These are phyloP conservation scores for Hirtodrosophila histrioides DNA, from an alignment of 2,888 invertebrate species.

Conservation along the genomic window DNA sequence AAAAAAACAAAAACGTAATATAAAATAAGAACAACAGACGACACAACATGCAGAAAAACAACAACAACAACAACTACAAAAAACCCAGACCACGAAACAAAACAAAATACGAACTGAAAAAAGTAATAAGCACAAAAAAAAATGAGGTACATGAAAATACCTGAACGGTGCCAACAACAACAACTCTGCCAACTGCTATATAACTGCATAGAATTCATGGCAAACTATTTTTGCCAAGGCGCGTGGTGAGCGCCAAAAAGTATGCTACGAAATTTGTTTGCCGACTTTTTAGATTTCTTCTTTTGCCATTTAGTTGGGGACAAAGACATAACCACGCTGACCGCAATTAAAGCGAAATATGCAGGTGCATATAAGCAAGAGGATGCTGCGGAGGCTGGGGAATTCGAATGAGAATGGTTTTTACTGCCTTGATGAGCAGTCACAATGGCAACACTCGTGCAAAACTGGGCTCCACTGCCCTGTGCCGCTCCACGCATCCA, in stretches of 20 bases:
- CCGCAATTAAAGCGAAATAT: constrained; percentile 71
- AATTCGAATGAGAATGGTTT: constrained; percentile 33
- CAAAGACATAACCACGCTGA: constrained; percentile 69
- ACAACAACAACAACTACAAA: constrained; percentile 23
- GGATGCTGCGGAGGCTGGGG: constrained; percentile 3
- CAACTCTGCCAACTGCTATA: constrained; percentile 8
- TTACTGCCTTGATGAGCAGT: constrained; percentile 53
- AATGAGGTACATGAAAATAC: constrained; percentile 16
- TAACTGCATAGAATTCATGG: constrained; percentile 42
- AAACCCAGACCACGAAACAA: constrained; percentile 42
- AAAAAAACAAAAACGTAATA: constrained; percentile 15
- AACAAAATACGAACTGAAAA: constrained; percentile 10
- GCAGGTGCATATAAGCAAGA: constrained; percentile 32
- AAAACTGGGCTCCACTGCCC: constrained; percentile 3
- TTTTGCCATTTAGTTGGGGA: constrained; percentile 41
- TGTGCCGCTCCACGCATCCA: background rate
- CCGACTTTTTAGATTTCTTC: constrained; percentile 41
- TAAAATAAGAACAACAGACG: constrained; percentile 23
- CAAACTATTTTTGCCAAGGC: constrained; percentile 29
- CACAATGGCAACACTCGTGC: constrained; percentile 34
- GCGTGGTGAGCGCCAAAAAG: constrained; percentile 49
- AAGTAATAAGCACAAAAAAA: background rate
- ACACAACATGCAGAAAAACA: constrained; percentile 44
- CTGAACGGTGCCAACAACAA: constrained; percentile 5
- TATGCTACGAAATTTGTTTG: constrained; percentile 59